phyloP scores from a whole-genome alignment of 2,797 vertebrate genomes.

The Rhabdophis nuchalis region DNA sequence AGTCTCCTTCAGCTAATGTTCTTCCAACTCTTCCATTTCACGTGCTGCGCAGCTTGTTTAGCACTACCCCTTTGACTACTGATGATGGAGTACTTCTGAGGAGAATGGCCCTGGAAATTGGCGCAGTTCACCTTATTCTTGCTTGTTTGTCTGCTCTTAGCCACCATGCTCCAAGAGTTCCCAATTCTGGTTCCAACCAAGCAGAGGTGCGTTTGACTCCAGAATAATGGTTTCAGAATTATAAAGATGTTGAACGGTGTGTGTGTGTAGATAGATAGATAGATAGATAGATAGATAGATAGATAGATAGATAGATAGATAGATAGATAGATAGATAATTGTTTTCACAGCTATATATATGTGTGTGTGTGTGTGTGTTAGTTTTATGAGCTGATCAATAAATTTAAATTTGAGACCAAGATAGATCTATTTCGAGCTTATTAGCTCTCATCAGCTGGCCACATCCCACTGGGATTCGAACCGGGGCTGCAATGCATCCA shows the following conservation, averaged over 20 bases:
- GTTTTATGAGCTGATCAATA: too few relatives aligned
- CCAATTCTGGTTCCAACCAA: conserved; percentile 81
- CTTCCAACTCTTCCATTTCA: conserved; percentile 95
- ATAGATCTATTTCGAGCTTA: too few relatives aligned
- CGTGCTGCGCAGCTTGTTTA: conserved; percentile 89
- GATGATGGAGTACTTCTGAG: conserved; percentile 93
- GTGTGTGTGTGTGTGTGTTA: too few relatives aligned
- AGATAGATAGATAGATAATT: too few relatives aligned
- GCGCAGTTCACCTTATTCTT: conserved; percentile 93
- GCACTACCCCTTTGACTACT: conserved; percentile 89
- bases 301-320: too few relatives aligned
- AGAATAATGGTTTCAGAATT: not conserved
- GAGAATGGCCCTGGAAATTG: conserved; percentile 96
- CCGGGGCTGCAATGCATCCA: too few relatives aligned
- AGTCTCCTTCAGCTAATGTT: conserved; percentile 95
- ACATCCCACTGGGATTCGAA: too few relatives aligned
- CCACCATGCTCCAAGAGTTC: conserved; percentile 92
- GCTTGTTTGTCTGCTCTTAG: conserved; percentile 95
- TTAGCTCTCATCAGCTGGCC: too few relatives aligned
- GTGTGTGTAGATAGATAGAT: too few relatives aligned
- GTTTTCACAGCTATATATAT: too few relatives aligned
- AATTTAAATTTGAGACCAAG: too few relatives aligned
- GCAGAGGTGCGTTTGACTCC: conserved; percentile 78
- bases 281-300: too few relatives aligned
- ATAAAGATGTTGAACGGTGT: not conserved